These are phyloP conservation scores for Neopipo cinnamomea DNA, from an alignment of 2,113 vertebrate species.

Conservation along the genomic window DNA sequence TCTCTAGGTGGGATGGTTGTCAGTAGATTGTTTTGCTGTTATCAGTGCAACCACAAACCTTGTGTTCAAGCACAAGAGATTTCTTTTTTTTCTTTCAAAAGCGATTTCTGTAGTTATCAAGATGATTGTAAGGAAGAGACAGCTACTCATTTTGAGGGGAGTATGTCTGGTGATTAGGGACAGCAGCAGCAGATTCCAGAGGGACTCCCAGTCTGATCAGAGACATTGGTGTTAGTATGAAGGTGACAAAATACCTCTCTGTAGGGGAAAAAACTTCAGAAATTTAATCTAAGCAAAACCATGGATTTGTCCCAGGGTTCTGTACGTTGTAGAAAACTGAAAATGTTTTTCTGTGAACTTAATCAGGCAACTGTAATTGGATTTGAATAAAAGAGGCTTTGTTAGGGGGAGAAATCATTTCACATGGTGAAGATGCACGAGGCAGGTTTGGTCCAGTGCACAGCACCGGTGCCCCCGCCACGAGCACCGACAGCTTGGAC, in stretches of 20 bases:
- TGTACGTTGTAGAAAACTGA: not conserved
- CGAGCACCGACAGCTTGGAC: not conserved
- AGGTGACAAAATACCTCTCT: not conserved
- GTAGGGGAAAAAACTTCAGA: not conserved
- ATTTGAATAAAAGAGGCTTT: not conserved
- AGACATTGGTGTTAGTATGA: not conserved
- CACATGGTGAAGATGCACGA: rapidly evolving
- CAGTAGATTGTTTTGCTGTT: not conserved
- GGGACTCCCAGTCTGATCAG: not conserved
- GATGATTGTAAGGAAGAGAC: not conserved
- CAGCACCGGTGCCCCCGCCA: no score
- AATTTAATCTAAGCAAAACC: not conserved
- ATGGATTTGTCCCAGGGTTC: not conserved
- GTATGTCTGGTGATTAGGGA: not conserved
- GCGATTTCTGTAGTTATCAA: not conserved
- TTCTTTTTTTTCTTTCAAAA: not conserved
- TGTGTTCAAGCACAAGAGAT: not conserved
- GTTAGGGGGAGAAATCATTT: not conserved
- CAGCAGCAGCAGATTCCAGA: not conserved
- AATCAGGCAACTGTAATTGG: not conserved
- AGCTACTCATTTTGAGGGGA: not conserved
- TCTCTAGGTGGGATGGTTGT: not conserved
- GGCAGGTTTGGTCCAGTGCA: not conserved
- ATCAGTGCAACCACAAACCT: not conserved
- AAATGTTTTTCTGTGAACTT: not conserved